phyloP scores from a whole-genome alignment of 2,113 vertebrate genomes.

The Campylomormyrus numenius region DNA sequence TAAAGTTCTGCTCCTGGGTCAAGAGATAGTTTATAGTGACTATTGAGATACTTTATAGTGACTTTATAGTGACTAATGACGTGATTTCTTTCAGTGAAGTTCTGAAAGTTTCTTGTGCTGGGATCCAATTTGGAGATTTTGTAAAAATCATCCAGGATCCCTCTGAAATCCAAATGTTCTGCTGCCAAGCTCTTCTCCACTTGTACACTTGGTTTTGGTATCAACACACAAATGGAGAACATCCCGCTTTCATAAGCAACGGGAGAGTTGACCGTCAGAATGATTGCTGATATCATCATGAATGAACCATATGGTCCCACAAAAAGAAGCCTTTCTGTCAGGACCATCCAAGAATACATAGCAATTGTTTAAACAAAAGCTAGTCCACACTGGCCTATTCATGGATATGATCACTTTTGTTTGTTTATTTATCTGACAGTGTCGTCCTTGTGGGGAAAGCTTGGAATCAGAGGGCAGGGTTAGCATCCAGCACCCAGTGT shows the following conservation, averaged over 20 bases:
- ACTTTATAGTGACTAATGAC: no score
- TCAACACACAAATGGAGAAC: background rate
- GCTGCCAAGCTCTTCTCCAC: background rate
- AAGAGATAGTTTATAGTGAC: background rate
- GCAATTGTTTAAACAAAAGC: background rate
- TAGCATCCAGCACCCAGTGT: background rate
- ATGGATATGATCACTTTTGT: background rate
- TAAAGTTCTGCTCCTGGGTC: background rate
- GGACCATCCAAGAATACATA: background rate
- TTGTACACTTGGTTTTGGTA: background rate
- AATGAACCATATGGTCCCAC: background rate
- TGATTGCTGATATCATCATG: background rate
- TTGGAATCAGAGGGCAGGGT: background rate
- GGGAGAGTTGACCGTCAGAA: background rate
- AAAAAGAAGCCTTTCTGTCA: background rate
- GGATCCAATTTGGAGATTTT: background rate
- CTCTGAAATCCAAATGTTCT: background rate
- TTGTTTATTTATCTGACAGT: background rate
- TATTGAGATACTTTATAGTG: background rate
- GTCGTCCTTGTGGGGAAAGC: background rate
- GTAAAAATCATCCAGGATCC: background rate
- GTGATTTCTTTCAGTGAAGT: background rate
- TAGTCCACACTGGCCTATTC: background rate
- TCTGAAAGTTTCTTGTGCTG: background rate
- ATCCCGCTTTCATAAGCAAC: background rate